These are phyloP conservation scores for Taphrorychus bicolor DNA, from an alignment of 2,888 invertebrate species.

Conservation along the genomic window DNA sequence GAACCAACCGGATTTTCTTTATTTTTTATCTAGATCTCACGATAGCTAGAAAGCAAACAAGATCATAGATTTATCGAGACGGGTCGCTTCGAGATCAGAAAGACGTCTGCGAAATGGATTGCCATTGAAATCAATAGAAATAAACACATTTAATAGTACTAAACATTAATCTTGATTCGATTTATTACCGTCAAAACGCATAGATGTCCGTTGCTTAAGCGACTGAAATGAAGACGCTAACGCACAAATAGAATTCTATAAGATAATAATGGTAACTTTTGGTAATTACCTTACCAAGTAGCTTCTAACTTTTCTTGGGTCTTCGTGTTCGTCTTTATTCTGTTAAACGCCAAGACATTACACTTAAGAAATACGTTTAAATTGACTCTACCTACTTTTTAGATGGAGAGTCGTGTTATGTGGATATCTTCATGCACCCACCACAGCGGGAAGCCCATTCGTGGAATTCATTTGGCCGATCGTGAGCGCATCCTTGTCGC, in stretches of 20 bases:
- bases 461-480: constrained; percentile 42
- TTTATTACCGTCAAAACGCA: constrained; percentile 11
- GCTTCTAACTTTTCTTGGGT: no score
- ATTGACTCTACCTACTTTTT: constrained; percentile 19
- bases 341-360: background rate
- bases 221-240: background rate
- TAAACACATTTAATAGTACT: constrained; percentile 17
- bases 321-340: background rate
- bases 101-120: constrained; percentile 12
- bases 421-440: constrained; percentile 37
- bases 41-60: constrained; percentile 15
- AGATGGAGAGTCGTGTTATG: constrained; percentile 20
- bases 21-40: constrained; percentile 17
- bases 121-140: constrained; percentile 21
- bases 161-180: constrained; percentile 17
- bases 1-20: background rate
- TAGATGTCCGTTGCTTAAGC: background rate
- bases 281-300: no score
- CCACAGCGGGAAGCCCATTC: constrained; percentile 36
- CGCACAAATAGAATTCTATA: background rate
- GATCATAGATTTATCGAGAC: constrained; percentile 18
- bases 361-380: constrained; percentile 19
- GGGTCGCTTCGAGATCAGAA: background rate
- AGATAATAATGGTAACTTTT: no score
- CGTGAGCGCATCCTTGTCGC: constrained; percentile 27